Conservation (phyloP, 1,140 invertebrate genomes). For the Trachelipus rathkii region DNA sequence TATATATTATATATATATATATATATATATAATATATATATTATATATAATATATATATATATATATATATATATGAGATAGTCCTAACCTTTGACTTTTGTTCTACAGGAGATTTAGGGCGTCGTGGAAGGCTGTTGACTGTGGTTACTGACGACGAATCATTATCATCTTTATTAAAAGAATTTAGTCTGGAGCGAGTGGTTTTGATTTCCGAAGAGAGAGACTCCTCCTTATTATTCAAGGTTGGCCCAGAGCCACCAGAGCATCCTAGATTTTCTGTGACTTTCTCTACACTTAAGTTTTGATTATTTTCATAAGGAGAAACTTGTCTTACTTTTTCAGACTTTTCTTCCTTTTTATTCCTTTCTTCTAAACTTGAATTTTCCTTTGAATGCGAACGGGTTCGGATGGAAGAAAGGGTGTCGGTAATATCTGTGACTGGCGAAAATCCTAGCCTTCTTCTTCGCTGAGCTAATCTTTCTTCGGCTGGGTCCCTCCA, state of each 20-base stretch:
- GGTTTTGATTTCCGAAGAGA: neutral
- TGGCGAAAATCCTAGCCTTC: neutral
- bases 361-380: no score
- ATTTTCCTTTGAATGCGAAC: no score
- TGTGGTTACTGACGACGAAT: neutral
- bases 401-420: no score
- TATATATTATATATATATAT: slow-evolving; percentile 15
- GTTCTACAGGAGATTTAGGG: neutral
- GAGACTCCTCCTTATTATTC: neutral
- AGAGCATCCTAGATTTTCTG: neutral
- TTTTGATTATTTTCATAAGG: no score
- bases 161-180: neutral
- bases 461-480: neutral
- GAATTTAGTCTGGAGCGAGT: neutral
- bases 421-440: neutral
- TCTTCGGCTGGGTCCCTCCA: neutral
- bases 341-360: no score
- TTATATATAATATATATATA: slow-evolving; percentile 5
- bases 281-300: no score
- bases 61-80: neutral
- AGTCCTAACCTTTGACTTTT: neutral
- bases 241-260: neutral
- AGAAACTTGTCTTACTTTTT: no score
- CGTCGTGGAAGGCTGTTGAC: neutral
- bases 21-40: slow-evolving; percentile 13